These are phyloP conservation scores for Harpagoxenus sublaevis DNA, from an alignment of 2,888 invertebrate species.

Conservation along the genomic window DNA sequence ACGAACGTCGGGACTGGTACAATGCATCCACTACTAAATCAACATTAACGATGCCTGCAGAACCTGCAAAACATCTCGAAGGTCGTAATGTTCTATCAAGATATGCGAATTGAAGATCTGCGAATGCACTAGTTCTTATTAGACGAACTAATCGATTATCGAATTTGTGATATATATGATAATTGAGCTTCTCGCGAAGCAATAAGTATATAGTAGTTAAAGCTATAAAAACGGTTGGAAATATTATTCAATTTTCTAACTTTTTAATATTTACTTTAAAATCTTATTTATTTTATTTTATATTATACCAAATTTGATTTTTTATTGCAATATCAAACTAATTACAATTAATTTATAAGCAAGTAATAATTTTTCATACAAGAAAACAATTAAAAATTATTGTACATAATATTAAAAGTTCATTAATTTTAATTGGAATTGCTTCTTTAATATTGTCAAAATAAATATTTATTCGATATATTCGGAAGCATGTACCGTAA, in stretches of 20 bases:
- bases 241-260: neutral
- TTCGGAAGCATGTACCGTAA: neutral
- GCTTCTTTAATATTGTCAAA: neutral
- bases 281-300: neutral
- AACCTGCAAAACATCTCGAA: neutral
- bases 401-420: neutral
- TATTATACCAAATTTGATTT: neutral
- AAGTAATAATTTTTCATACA: neutral
- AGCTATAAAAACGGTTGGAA: neutral
- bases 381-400: neutral
- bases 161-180: neutral
- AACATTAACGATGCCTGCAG: conserved; percentile 1
- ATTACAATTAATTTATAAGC: neutral
- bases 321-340: neutral
- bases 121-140: neutral
- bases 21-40: conserved; percentile 11
- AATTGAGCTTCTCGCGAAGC: neutral
- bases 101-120: neutral
- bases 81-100: neutral
- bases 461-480: conserved; percentile 10
- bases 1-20: conserved; percentile 14
- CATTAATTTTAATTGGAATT: neutral
- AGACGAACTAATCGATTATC: conserved; percentile 7
- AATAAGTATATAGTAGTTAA: neutral
- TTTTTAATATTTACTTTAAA: neutral